Base-by-base conservation (phyloP, 2,888 invertebrate species). In the Nemotelus pantherinus region DNA sequence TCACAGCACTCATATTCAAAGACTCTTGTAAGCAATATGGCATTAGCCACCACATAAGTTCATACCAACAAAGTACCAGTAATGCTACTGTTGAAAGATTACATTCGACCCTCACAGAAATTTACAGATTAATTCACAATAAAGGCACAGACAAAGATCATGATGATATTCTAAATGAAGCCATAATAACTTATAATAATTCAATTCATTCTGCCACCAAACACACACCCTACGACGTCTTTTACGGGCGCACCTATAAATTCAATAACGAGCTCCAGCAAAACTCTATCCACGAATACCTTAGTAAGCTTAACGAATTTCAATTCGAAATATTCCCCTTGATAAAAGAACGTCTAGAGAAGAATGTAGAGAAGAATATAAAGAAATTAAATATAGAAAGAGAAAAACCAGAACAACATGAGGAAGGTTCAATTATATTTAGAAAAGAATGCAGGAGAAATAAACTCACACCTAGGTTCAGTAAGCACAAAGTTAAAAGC, bases 101-200 rank as follows among this genome's bases (percentile, higher is more conserved):
- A 2, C 79, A 80, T 25, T 80, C 79, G 1, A 80, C 72, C 3
- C 25, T 79, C 1, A 81, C 78, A 7, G 81, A 81, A 79, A 81
- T 81, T 2, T 81, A 79, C n/a, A 9, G 80, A 44, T 71, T 81
- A 45, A 78, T 81, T 25, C 41, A 71, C 41, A 65, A 77, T 7
- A 79, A 79, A 57, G 43, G 75, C 45, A 70, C 77, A 60, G 77
- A 5, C 7, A 64, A 64, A 53, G 53, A 70, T 44, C 70, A 57
- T 41, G 53, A 41, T 9, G 57, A 72, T 7, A 72, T 58, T 10
- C 39, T 72, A 2, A 39, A 72, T 39, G 72, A 72, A 58, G 58
- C 58, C n/a, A 3, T 72, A 7, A 58, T 72, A 3, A 72, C 72
- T 3, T 72, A 72, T 25, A 72, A 72, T 39, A 72, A 72, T 58